These are phyloP conservation scores for Pollicipes pollicipes DNA, from an alignment of 1,140 invertebrate genomes.

Conservation along the genomic window DNA sequence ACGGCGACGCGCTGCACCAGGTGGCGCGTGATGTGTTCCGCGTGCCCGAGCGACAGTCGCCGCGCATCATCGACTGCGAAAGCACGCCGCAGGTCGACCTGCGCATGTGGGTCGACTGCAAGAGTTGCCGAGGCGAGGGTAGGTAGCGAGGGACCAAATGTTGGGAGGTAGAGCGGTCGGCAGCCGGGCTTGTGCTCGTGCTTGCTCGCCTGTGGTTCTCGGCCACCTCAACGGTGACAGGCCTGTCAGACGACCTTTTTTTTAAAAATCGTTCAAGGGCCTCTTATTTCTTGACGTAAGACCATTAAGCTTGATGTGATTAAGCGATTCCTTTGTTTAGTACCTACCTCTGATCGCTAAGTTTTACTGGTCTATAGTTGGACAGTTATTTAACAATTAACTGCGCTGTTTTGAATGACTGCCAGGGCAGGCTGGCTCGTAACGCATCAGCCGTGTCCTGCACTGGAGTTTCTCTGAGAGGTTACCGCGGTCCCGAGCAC, in stretches of 20 bases:
- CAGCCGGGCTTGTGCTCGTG: not conserved
- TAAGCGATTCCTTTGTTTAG: too few species aligned
- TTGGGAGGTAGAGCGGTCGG: constrained; percentile 4
- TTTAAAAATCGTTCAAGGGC: constrained; percentile 5
- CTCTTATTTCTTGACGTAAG: too few species aligned
- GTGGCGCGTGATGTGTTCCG: constrained; percentile 48
- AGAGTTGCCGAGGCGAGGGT: constrained; percentile 27
- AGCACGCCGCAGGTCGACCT: constrained; percentile 56
- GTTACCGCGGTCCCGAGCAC: too few species aligned
- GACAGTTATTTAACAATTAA: too few species aligned
- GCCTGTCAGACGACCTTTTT: constrained; percentile 9
- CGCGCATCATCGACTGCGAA: constrained; percentile 44
- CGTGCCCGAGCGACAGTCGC: constrained; percentile 44
- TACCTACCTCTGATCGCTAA: too few species aligned
- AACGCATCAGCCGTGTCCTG: too few species aligned
- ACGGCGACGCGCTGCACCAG: constrained; percentile 62
- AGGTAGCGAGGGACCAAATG: constrained; percentile 22
- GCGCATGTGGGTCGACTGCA: constrained; percentile 68
- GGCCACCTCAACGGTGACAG: constrained; percentile 4
- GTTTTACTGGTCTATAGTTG: too few species aligned
- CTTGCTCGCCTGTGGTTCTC: not conserved
- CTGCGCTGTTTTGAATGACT: too few species aligned
- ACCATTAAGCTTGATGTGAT: too few species aligned
- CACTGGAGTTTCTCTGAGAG: too few species aligned
- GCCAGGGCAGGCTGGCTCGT: too few species aligned